Base-by-base conservation (phyloP, 2,113 vertebrate species). In the Heloderma charlesbogerti region DNA sequence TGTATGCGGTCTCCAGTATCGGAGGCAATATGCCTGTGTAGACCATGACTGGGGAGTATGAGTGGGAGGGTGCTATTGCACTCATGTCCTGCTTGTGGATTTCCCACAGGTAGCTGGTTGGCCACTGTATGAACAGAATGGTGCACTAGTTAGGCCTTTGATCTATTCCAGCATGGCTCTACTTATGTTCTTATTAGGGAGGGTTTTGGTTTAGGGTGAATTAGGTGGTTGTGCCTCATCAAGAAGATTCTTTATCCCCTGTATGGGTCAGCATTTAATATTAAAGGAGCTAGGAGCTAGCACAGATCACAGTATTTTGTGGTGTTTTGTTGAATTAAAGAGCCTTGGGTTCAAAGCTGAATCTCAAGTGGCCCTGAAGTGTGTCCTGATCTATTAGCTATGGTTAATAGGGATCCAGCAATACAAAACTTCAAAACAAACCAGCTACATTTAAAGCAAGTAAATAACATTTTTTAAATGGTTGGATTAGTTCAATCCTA, bases 401-500 rank as follows among this genome's bases (percentile, higher is more conserved):
- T 51, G 57, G 1, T n/a, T 75, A 75, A 63, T 10, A 37, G 29
- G 12, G 37, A 63, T 84, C 20, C 34, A 72, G 60, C 31, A 71
- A 81, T 0, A 12, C 8, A 6, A 88, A 79, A 69, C 51, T 48
- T 25, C 16, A 31, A 86, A 94, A 95, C 92, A 89, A 3, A 82
- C 84, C 63, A 81, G 7, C 13, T 87, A 6, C 27, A 81, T 69
- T 10, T 78, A 43, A 86, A 71, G 15, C 10, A 34, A 88, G 20
- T 2, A 40, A 54, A 81, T 29, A 29, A 82, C 34, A 18, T 45
- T 7, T 71, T 90, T 15, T 90, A 25, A 63, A 88, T n/a, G 16
- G 12, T 94, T 88, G 82, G 83, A 89, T 93, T 94, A 94, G 71
- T 57, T 37, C 34, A 31, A 40, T 66, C 37, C 48, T 51, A 57